phyloP scores from a whole-genome alignment of 30 jellyfish, hydroid and myxozoan species.

The Pseudorhiza aurosa region DNA sequence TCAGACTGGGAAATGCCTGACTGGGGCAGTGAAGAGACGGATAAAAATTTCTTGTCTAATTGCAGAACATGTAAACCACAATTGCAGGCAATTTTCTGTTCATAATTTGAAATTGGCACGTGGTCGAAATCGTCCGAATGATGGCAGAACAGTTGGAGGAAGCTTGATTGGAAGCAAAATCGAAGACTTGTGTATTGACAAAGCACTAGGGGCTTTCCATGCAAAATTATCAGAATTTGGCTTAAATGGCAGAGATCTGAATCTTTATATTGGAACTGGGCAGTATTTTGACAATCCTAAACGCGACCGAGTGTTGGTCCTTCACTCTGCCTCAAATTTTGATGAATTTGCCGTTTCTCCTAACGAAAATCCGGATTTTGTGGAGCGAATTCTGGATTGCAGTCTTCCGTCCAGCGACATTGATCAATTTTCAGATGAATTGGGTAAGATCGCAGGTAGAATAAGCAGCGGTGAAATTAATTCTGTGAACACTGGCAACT shows the following conservation, averaged over 20 bases:
- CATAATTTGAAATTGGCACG: background rate
- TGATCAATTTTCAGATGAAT: slow-evolving; percentile 4
- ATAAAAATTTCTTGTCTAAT: too few relatives aligned
- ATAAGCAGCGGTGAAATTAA: slow-evolving; percentile 43
- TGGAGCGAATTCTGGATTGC: slow-evolving; percentile 17
- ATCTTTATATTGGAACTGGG: slow-evolving; percentile 25
- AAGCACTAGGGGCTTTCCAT: background rate
- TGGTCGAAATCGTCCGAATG: background rate
- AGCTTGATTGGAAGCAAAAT: background rate
- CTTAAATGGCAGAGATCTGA: background rate
- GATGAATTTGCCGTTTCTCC: background rate
- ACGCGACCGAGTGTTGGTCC: slow-evolving; percentile 34
- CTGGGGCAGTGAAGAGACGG: too few relatives aligned
- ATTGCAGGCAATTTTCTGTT: background rate
- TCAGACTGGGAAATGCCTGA: too few relatives aligned
- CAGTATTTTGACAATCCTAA: slow-evolving; percentile 30
- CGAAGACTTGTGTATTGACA: slow-evolving; percentile 1
- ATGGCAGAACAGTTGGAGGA: background rate
- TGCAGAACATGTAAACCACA: too few relatives aligned
- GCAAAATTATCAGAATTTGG: background rate
- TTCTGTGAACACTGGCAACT: slow-evolving; percentile 33
- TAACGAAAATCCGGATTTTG: background rate
- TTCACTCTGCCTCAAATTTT: background rate
- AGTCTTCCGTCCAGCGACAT: slow-evolving; percentile 20
- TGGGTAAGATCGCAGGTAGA: background rate